Base-by-base conservation (phyloP, 2,113 vertebrate species). In the Chunga burmeisteri region DNA sequence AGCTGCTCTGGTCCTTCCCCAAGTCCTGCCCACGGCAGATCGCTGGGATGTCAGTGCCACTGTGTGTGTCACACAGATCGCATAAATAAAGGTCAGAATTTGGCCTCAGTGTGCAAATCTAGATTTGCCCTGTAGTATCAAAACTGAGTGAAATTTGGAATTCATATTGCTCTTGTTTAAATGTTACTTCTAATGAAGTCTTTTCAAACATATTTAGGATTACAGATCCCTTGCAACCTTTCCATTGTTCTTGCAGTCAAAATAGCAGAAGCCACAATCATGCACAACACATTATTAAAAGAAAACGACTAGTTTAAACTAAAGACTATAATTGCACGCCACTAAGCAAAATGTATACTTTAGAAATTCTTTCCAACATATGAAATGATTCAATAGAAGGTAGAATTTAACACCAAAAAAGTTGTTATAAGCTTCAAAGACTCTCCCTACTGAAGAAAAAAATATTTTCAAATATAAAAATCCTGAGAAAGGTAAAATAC, bases 301-400 rank as follows among this genome's bases (percentile, higher is more conserved):
- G 71, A 72, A 93, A 91, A 83, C 12, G 14, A 80, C 40, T 52
- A 53, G 29, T 92, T 95, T 83, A 80, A 95, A 86, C 68, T 47
- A 36, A 90, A 84, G 47, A 65, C 68, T 93, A 7, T 91, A 95
- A 93, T 93, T 96, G 36, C 53, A 88, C 3, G 1, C 15, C 29
- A 58, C 62, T 52, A 61, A 81, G 74, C 72, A 72, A 87, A 90
- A 94, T 40, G 14, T 93, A 50, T 82, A 82, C 81, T 96, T 95
- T 87, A 84, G 71, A 96, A 93, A 96, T 95, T 91, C 86, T 91
- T 96, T 96, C 81, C 56, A 85, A n/a, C 30, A 36, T 55, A 53
- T 66, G 42, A 90, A 88, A 81, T 52, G 23, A 53, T 94, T 91
- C 44, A 90, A 53, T 13, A 65, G 25, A 75, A 65, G 13, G 30